Evolutionary conservation across 2,797 vertebrate species (phyloP).

Genomic region (Pseudopleuronectes americanus): DNA sequence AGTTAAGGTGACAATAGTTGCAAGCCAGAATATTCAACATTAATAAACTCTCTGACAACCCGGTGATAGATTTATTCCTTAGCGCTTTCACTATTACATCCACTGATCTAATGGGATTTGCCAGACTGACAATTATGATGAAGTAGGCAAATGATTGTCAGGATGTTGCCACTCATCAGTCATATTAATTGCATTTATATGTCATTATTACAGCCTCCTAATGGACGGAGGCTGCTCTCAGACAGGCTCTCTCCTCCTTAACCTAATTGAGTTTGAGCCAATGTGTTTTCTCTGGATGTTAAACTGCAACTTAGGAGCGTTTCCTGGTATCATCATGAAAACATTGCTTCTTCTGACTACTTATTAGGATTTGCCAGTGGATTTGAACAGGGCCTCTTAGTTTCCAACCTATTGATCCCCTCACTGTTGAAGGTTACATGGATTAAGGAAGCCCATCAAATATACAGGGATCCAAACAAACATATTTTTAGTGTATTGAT

Average conservation of each 20-base stretch:
- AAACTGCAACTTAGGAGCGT: slow-evolving; percentile 57
- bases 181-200: slow-evolving; percentile 82
- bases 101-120: slow-evolving; percentile 75
- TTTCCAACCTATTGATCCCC: slow-evolving; percentile 73
- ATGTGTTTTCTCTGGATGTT: slow-evolving; percentile 42
- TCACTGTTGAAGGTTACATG: slow-evolving; percentile 71
- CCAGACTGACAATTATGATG: slow-evolving; percentile 76
- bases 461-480: slow-evolving; percentile 74
- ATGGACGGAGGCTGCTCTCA: slow-evolving; percentile 71
- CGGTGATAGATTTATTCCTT: slow-evolving; percentile 69
- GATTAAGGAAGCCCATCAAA: slow-evolving; percentile 74
- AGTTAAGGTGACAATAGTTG: not conserved
- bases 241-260: slow-evolving; percentile 58
- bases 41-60: slow-evolving; percentile 63
- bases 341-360: slow-evolving; percentile 41
- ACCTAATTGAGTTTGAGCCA: slow-evolving; percentile 73
- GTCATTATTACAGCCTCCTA: slow-evolving; percentile 76
- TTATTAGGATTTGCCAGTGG: slow-evolving; percentile 71
- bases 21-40: slow-evolving; percentile 45
- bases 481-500: slow-evolving; percentile 76
- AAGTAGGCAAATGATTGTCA: slow-evolving; percentile 77
- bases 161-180: slow-evolving; percentile 78
- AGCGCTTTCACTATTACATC: slow-evolving; percentile 62
- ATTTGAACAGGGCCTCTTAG: slow-evolving; percentile 69
- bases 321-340: slow-evolving; percentile 41